Percentiles rank a stretch among this genome's conserved stretches.
These are phyloP conservation scores for Sipha flava DNA, from an alignment of 1,140 invertebrate species.

Conservation along the genomic window DNA sequence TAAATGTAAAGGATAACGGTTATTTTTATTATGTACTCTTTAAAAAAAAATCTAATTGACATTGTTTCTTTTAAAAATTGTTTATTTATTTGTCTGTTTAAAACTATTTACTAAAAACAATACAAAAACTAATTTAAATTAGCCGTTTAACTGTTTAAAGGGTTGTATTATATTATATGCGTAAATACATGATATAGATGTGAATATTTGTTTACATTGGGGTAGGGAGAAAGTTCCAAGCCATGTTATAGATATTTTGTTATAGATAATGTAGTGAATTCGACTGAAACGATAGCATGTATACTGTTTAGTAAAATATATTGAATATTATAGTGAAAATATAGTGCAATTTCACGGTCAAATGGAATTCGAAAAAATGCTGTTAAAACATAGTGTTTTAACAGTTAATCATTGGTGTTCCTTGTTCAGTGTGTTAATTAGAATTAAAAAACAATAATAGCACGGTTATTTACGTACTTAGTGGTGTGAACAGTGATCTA, in stretches of 20 bases:
- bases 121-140: background rate
- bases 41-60: background rate
- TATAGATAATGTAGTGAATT: background rate
- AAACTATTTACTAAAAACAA: too few relatives aligned
- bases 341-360: conserved; percentile 10
- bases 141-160: background rate
- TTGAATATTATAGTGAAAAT: background rate
- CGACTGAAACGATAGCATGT: background rate
- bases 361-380: background rate
- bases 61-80: too few relatives aligned
- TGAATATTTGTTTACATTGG: background rate
- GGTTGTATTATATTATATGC: background rate
- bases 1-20: background rate
- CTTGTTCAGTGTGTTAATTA: background rate
- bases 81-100: too few relatives aligned
- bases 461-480: background rate
- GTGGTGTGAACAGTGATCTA: background rate
- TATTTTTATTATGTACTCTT: background rate
- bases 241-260: too few relatives aligned
- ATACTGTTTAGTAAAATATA: too few relatives aligned
- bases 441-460: background rate
- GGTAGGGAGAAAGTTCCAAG: background rate
- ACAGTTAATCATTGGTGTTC: background rate
- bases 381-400: background rate
- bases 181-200: background rate